Percentiles rank a stretch among this genome's conserved stretches.
Evolutionary conservation across 2,113 vertebrate species (phyloP).

Genomic region (Ramphastos sulfuratus): DNA sequence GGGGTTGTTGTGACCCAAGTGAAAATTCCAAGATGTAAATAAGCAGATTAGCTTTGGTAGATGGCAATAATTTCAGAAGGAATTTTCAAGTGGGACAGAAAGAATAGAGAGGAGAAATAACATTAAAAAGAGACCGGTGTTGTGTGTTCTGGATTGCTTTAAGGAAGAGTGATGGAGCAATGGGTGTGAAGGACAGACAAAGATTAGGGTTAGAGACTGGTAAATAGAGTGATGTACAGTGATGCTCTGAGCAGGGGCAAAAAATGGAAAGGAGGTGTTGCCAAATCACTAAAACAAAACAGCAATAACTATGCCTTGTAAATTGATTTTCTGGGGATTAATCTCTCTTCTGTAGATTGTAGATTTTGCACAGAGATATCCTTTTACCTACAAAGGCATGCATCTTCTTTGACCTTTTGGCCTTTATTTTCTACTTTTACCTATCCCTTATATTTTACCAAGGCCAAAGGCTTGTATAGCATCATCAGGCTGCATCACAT

Average conservation of each 20-base stretch:
- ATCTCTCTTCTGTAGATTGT: not conserved
- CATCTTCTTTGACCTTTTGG: not conserved
- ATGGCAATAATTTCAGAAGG: not conserved
- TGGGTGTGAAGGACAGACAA: not conserved
- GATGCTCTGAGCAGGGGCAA: not conserved
- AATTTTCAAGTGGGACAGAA: not conserved
- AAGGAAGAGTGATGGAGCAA: not conserved
- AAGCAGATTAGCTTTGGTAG: not conserved
- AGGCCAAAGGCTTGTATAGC: not conserved
- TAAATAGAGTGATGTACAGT: not conserved
- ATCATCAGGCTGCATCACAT: not conserved
- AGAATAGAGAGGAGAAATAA: not conserved
- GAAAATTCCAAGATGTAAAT: not conserved
- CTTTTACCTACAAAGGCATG: not conserved
- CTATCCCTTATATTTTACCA: not conserved
- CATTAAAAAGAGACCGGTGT: not conserved
- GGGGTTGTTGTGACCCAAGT: no score
- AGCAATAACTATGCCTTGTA: not conserved
- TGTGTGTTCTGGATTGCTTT: not conserved
- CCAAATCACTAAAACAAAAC: not conserved
- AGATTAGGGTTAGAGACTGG: not conserved
- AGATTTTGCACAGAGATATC: not conserved
- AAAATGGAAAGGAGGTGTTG: not conserved
- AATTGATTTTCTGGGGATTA: not conserved
- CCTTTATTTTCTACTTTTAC: not conserved